Evolutionary conservation across 2,113 vertebrate genomes (phyloP).

Genomic region (Gambusia affinis): DNA sequence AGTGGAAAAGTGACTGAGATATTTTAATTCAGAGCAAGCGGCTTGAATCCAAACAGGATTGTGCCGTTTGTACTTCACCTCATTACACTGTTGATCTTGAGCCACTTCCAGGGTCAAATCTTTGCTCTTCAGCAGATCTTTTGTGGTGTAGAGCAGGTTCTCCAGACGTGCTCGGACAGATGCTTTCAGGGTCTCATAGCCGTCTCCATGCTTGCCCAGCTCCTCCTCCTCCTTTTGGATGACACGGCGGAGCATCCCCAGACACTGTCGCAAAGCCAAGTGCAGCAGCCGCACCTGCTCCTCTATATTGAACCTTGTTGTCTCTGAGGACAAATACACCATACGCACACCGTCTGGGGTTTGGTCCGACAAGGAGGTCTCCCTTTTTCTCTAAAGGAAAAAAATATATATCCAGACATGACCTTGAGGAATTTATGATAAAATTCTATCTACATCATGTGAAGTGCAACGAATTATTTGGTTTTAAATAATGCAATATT

Average conservation of each 20-base stretch:
- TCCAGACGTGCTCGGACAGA: conserved; percentile 69
- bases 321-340: conserved; percentile 58
- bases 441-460: not conserved
- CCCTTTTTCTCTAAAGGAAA: conserved; percentile 68
- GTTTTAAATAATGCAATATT: not conserved
- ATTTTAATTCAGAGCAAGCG: not conserved
- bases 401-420: not conserved
- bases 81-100: conserved; percentile 66
- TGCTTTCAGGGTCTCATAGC: conserved; percentile 72
- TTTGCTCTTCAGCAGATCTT: conserved; percentile 54
- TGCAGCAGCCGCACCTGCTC: conserved; percentile 73
- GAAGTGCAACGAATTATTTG: not conserved
- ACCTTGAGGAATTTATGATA: not conserved
- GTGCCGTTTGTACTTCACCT: conserved; percentile 56
- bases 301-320: conserved; percentile 45
- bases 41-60: not conserved
- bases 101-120: conserved; percentile 55
- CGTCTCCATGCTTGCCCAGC: conserved; percentile 70
- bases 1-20: no score
- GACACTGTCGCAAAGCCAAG: conserved; percentile 73
- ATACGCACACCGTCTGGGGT: conserved; percentile 65
- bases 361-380: conserved; percentile 69
- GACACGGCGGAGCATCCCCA: conserved; percentile 75
- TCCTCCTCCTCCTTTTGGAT: conserved; percentile 77
- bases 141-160: conserved; percentile 74